Evolutionary conservation across 2,888 invertebrate genomes (phyloP).

Genomic region (Branchinecta sandiegonensis): DNA sequence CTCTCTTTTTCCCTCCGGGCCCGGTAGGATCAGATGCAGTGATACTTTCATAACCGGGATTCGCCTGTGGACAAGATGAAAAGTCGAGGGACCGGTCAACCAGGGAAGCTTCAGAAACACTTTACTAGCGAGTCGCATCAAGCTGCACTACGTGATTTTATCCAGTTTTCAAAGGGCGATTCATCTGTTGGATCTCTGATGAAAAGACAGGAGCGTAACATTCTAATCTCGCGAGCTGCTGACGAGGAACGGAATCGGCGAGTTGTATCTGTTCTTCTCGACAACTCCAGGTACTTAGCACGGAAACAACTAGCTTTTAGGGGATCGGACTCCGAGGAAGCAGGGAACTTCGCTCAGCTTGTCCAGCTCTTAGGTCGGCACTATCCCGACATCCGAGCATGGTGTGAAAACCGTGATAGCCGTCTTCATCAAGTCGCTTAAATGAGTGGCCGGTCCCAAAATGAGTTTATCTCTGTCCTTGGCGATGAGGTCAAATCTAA

Average conservation of each 20-base stretch:
- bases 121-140: conserved; percentile 7
- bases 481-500: conserved; percentile 12
- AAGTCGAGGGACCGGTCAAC: conserved; percentile 11
- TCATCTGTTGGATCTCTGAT: not conserved
- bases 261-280: not conserved
- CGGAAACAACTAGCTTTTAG: conserved; percentile 12
- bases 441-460: not conserved
- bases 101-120: conserved; percentile 8
- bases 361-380: not conserved
- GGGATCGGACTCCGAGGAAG: not conserved
- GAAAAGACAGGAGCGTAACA: conserved; percentile 3
- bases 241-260: not conserved
- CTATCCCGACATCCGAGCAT: not conserved
- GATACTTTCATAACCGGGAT: not conserved
- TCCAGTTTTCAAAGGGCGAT: conserved; percentile 1
- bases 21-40: conserved; percentile 1
- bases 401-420: not conserved
- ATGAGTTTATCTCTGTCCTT: conserved; percentile 17
- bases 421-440: conserved; percentile 17
- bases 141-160: conserved; percentile 12
- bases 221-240: not conserved
- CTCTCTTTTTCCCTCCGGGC: not conserved
- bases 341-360: conserved; percentile 8
- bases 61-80: conserved; percentile 17
- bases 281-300: not conserved